These are phyloP conservation scores for Irena cyanogastra DNA, from an alignment of 2,113 vertebrate genomes.

Conservation along the genomic window DNA sequence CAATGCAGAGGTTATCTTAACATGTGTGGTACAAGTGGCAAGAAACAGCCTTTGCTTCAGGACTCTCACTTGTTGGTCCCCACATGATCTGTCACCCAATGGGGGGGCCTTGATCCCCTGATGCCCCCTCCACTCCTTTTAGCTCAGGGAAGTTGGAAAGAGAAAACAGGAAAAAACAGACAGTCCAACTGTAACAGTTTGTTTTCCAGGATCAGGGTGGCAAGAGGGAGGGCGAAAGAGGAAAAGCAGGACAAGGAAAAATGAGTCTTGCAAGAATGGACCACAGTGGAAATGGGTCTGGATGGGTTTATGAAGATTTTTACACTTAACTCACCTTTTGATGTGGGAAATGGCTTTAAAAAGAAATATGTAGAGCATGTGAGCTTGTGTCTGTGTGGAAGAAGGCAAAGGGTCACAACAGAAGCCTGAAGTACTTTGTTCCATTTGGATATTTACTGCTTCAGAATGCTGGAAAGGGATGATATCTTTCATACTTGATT, in stretches of 20 bases:
- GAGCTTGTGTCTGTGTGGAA: background rate
- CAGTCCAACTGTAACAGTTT: background rate
- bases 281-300: background rate
- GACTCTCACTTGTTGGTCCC: background rate
- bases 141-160: background rate
- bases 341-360: background rate
- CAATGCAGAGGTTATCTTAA: background rate
- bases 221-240: background rate
- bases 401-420: background rate
- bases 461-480: background rate
- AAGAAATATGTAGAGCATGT: background rate
- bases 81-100: background rate
- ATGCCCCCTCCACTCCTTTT: background rate
- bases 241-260: background rate
- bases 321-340: background rate
- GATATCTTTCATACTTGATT: constrained; percentile 35
- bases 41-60: background rate
- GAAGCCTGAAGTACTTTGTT: background rate
- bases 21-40: background rate
- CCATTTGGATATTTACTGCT: constrained; percentile 28
- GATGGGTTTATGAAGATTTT: background rate
- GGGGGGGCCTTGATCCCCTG: background rate
- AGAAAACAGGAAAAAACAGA: background rate
- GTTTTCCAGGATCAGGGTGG: background rate
- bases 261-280: background rate